Base-by-base conservation (phyloP, 2,888 invertebrate genomes). In the Monochamus alternatus region DNA sequence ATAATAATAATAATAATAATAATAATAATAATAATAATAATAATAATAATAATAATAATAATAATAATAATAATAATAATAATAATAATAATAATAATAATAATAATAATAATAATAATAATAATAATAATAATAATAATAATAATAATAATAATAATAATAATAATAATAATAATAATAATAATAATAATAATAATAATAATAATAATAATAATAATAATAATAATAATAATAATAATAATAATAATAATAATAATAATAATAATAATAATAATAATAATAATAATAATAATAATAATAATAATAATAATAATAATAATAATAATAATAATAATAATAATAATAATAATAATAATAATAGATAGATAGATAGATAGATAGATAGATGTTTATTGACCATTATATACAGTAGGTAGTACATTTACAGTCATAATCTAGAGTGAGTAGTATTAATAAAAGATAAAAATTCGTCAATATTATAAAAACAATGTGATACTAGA, bases 1-100 rank as follows among this genome's bases (percentile, higher is more conserved):
- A 60, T 60, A 60, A 60, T 60, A 60, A 60, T 60, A 60, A 60
- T 60, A 60, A 60, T 60, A 60, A 60, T 60, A 60, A 60, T 60
- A 60, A 60, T 60, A 60, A 60, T 60, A 60, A 60, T 60, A 60
- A 60, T 60, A 60, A 60, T 60, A 60, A 60, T 60, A 60, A 60
- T 60, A 60, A 60, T 60, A 60, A 60, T 60, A 60, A 60, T 60
- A 60, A 60, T 60, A 60, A 60, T 60, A 60, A 60, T 60, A 60
- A 60, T 60, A 60, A 60, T 60, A 60, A 60, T 60, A 60, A 60
- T 60, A 60, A 60, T 60, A 60, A 60, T 60, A 60, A 60, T 60
- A 60, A 60, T 60, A 60, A 60, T 60, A 60, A 60, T 60, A 60
- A 60, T 60, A 60, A 60, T 60, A 60, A 60, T 60, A 60, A 60